Conservation (phyloP, 2,113 vertebrate species). For the Beaufortia kweichowensis region DNA sequence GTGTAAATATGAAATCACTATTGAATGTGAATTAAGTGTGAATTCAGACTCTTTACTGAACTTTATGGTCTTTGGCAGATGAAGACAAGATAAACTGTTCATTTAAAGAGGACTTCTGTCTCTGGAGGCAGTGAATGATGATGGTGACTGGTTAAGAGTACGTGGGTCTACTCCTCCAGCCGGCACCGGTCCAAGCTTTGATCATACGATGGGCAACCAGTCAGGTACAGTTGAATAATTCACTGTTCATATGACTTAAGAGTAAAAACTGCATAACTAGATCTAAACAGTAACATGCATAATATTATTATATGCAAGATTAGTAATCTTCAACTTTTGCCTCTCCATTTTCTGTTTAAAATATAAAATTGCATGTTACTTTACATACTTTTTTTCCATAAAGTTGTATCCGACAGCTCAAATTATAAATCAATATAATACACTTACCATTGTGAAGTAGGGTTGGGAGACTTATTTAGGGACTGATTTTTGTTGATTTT, state of each 20-base stretch:
- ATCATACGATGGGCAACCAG: slow-evolving; percentile 84
- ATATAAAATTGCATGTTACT: too few species aligned
- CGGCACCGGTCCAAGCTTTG: slow-evolving; percentile 77
- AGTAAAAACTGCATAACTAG: too few species aligned
- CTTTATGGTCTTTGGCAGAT: slow-evolving; percentile 67
- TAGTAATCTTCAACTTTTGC: too few species aligned
- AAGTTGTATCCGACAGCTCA: too few species aligned
- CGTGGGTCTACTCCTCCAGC: slow-evolving; percentile 69
- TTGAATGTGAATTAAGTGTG: background rate
- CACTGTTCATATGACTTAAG: background rate
- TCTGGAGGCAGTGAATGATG: slow-evolving; percentile 81
- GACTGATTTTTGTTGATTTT: too few species aligned
- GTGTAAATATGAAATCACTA: background rate
- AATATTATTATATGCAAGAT: too few species aligned
- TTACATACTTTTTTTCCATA: too few species aligned
- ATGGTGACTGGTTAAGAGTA: slow-evolving; percentile 79
- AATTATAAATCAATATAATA: too few species aligned
- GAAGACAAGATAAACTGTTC: slow-evolving; percentile 82
- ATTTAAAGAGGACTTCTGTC: slow-evolving; percentile 87
- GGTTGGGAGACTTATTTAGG: too few species aligned
- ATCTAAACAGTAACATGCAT: too few species aligned
- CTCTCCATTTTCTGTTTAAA: too few species aligned
- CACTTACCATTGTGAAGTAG: too few species aligned
- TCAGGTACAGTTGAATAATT: slow-evolving; percentile 74
- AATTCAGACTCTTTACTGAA: background rate